These are phyloP conservation scores for Ophonus ardosiacus DNA, from an alignment of 2,888 invertebrate genomes.

Conservation along the genomic window DNA sequence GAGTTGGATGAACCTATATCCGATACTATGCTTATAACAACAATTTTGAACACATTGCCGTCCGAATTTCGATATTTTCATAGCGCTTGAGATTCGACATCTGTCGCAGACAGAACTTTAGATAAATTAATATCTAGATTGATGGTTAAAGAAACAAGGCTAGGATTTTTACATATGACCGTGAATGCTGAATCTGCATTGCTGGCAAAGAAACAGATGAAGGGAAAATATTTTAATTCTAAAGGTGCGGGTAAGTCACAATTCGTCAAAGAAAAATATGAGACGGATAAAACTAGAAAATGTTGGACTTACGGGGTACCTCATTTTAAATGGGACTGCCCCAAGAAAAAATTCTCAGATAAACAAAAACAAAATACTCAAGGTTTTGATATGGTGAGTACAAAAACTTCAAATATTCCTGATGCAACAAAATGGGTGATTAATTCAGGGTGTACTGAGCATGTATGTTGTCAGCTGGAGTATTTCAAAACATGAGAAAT, in stretches of 20 bases:
- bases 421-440: slow-evolving; percentile 56
- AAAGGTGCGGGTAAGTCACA: neutral
- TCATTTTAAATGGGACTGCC: neutral
- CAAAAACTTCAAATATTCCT: neutral
- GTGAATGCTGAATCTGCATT: slow-evolving; percentile 26
- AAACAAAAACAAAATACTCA: too few species aligned
- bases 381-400: too few species aligned
- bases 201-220: neutral
- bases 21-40: slow-evolving; percentile 62
- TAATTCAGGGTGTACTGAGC: slow-evolving; percentile 62
- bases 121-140: slow-evolving; percentile 57
- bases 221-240: neutral
- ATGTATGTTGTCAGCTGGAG: slow-evolving; percentile 60
- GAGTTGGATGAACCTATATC: slow-evolving; percentile 38
- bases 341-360: neutral
- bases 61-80: slow-evolving; percentile 60
- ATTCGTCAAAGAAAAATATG: neutral
- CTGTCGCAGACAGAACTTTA: slow-evolving; percentile 45
- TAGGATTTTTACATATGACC: slow-evolving; percentile 37
- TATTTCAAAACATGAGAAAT: slow-evolving; percentile 53
- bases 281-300: neutral
- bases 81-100: slow-evolving; percentile 64
- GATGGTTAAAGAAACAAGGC: slow-evolving; percentile 56
- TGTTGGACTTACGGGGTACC: neutral
- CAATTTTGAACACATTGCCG: slow-evolving; percentile 56